Base-by-base conservation (phyloP, 2,113 vertebrate species). In the Phrynosoma blainvillii region DNA sequence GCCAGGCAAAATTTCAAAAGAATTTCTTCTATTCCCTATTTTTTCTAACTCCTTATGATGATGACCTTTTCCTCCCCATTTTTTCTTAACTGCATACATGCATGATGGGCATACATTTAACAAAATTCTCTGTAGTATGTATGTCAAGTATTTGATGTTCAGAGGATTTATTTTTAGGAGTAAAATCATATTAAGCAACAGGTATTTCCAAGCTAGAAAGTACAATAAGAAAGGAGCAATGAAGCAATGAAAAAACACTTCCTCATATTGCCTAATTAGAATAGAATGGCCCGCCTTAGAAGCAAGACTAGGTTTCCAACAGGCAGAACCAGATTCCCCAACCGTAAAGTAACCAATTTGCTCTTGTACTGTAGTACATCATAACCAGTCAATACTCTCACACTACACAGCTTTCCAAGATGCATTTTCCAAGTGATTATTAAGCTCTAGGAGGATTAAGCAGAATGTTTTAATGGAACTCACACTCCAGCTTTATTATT, bases 241-340 rank as follows among this genome's bases (percentile, higher is more conserved):
- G 92, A 88, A 96, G 95, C 94, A 89, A 84, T 65, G 92, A 88
- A 88, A 36, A 83, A 78, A 92, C 91, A 73, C 88, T 96, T 95
- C 94, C 95, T 96, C 92, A 83, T 95, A 90, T 96, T 91, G 94
- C 94, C 88, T 86, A 89, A 74, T 89, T 83, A 86, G 79, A 88
- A 83, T 80, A 82, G 92, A 93, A 91, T 0, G 92, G 91, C 92
- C 94, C 95, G 95, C 96, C 94, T 96, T 95, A 91, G n/a, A 93
- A 88, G 93, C 92, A 92, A 94, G 97, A 98, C 95, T 93, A 96
- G 90, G 93, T 91, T 91, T 94, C 80, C 30, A 95, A 97, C 97
- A 95, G 94, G 97, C 95, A 96, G 88, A 95, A 96, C 96, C 92
- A 95, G 96, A 98, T 97, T 97, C 96, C 96, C 96, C 95, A 93